A percentile compares a stretch with the other conserved stretches of the same genome.
These are phyloP conservation scores for Schizopygopsis malacanthus DNA, from an alignment of 2,797 vertebrate species.

Conservation along the genomic window DNA sequence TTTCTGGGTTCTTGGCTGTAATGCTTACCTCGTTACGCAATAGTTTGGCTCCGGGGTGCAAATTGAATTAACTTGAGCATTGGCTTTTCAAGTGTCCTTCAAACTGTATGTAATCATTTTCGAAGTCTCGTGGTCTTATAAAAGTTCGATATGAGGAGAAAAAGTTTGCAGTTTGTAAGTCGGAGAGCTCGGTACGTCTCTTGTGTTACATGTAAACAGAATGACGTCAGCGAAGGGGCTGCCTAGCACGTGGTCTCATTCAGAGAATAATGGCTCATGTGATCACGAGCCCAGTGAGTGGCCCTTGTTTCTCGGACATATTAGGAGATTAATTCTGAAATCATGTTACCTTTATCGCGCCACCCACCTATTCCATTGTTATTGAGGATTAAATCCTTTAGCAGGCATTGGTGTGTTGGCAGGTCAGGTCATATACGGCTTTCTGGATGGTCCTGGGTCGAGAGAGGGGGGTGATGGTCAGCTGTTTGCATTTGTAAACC, in stretches of 20 bases:
- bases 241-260: constrained; percentile 60
- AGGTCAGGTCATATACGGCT: constrained; percentile 38
- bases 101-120: background rate
- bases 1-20: constrained; percentile 14
- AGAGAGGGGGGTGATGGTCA: constrained; percentile 62
- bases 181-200: constrained; percentile 52
- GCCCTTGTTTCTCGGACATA: constrained; percentile 14
- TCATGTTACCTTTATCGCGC: constrained; percentile 1
- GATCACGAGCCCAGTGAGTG: constrained; percentile 30
- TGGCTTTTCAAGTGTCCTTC: background rate
- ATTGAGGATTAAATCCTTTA: background rate
- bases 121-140: background rate
- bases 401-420: constrained; percentile 15
- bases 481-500: constrained; percentile 69
- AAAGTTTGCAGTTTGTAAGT: constrained; percentile 26
- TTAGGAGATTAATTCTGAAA: constrained; percentile 10
- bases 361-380: constrained; percentile 8
- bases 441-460: background rate
- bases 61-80: background rate
- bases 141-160: background rate
- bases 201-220: constrained; percentile 78
- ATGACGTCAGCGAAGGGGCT: constrained; percentile 69
- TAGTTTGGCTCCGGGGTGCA: background rate
- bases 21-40: constrained; percentile 21
- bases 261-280: constrained; percentile 45